These are phyloP conservation scores for Helicolenus hilgendorfi DNA, from an alignment of 2,797 vertebrate species.

Conservation along the genomic window DNA sequence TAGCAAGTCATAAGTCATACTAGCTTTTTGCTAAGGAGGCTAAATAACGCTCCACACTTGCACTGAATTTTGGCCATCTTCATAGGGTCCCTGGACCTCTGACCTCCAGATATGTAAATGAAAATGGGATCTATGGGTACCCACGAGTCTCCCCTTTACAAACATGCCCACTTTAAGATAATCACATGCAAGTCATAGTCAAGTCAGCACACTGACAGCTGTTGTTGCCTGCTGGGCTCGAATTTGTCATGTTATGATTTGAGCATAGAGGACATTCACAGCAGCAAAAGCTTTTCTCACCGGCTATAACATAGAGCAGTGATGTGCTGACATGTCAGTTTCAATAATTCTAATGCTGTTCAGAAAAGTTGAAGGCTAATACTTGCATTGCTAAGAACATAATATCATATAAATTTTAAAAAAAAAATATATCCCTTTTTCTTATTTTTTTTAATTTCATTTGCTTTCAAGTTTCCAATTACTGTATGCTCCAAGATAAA, in stretches of 20 bases:
- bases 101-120: no score
- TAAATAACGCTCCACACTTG: no score
- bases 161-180: fast-evolving
- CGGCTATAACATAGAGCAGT: neutral
- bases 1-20: no score
- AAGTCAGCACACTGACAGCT: no score
- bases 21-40: no score
- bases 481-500: neutral
- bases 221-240: fast-evolving
- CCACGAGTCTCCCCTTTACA: no score
- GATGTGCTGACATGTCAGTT: neutral
- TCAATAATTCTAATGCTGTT: neutral
- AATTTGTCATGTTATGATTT: no score
- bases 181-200: no score
- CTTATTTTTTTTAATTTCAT: neutral
- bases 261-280: neutral
- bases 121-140: no score
- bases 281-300: neutral
- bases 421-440: neutral
- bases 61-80: no score
- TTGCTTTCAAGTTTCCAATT: neutral
- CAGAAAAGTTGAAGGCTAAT: neutral
- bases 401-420: neutral
- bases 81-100: no score
- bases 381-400: neutral